Evolutionary conservation across 53 echinoderm and acorn worm species (phyloP).

Genomic region (Echinarachnius parma): DNA sequence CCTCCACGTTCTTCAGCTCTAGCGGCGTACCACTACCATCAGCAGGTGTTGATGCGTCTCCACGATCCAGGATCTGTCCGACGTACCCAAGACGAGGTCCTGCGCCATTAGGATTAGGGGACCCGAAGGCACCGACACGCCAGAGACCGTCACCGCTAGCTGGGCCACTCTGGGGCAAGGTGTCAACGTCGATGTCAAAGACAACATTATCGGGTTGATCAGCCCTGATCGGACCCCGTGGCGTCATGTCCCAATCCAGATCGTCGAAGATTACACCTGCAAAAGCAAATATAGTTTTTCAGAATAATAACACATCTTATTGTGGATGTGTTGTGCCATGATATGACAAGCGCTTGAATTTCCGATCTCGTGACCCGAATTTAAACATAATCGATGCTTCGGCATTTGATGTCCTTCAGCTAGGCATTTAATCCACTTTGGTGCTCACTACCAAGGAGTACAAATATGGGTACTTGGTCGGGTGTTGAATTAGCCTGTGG

Average conservation of each 20-base stretch:
- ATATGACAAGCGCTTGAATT: too few relatives aligned
- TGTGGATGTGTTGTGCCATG: background rate
- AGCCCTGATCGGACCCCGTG: constrained; percentile 21
- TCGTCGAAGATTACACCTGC: constrained; percentile 72
- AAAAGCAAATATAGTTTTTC: background rate
- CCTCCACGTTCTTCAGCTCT: constrained; percentile 46
- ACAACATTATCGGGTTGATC: constrained; percentile 47
- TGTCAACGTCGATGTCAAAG: constrained; percentile 49
- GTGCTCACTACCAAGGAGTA: too few relatives aligned
- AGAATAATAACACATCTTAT: too few relatives aligned
- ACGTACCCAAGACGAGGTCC: constrained; percentile 67
- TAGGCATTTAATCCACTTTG: too few relatives aligned
- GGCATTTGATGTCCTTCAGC: too few relatives aligned
- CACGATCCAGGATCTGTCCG: constrained; percentile 60
- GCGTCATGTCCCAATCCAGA: constrained; percentile 65
- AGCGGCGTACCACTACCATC: constrained; percentile 49
- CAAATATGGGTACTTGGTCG: too few relatives aligned
- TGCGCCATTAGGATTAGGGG: constrained; percentile 47
- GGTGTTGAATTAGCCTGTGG: too few relatives aligned
- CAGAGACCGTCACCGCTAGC: constrained; percentile 75
- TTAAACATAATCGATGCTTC: too few relatives aligned
- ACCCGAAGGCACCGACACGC: constrained; percentile 84
- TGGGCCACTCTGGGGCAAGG: constrained; percentile 52
- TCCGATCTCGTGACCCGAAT: too few relatives aligned
- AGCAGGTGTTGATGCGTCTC: constrained; percentile 49